These are phyloP conservation scores for Drosophila sulfurigaster DNA, from an alignment of 1,140 invertebrate genomes.

Conservation along the genomic window DNA sequence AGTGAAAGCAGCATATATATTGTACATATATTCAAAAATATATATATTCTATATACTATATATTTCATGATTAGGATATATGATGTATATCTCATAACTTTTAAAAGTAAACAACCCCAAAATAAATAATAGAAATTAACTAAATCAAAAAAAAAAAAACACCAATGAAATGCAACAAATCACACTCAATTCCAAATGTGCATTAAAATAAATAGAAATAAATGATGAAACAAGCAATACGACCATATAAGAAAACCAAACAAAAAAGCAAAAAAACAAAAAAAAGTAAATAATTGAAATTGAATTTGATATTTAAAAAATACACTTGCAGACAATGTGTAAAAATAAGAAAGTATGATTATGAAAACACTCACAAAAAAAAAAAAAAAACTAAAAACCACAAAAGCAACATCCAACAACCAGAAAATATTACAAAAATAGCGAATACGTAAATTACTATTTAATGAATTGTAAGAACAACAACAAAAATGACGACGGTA, in stretches of 20 bases:
- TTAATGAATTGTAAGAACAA: slow-evolving; percentile 26
- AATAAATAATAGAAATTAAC: slow-evolving; percentile 41
- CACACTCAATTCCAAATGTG: slow-evolving; percentile 38
- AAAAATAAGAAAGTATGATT: slow-evolving; percentile 70
- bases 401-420: slow-evolving; percentile 32
- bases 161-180: slow-evolving; percentile 45
- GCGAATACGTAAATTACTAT: slow-evolving; percentile 23
- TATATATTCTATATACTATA: slow-evolving; percentile 28
- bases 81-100: slow-evolving; percentile 20
- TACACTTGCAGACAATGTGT: slow-evolving; percentile 85
- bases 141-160: slow-evolving; percentile 33
- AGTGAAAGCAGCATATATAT: slow-evolving; percentile 20
- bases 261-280: slow-evolving; percentile 23
- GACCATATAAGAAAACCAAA: slow-evolving; percentile 17
- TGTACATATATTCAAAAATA: slow-evolving; percentile 19
- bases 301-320: slow-evolving; percentile 40
- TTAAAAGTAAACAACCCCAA: slow-evolving; percentile 11
- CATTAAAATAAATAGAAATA: slow-evolving; percentile 41
- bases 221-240: slow-evolving; percentile 21
- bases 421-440: slow-evolving; percentile 28
- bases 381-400: slow-evolving; percentile 15
- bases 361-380: slow-evolving; percentile 26
- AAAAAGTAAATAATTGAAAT: slow-evolving; percentile 45
- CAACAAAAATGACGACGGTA: slow-evolving; percentile 1
- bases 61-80: slow-evolving; percentile 14